phyloP scores from a whole-genome alignment of 2,888 invertebrate species.

The Germaria angustata region DNA sequence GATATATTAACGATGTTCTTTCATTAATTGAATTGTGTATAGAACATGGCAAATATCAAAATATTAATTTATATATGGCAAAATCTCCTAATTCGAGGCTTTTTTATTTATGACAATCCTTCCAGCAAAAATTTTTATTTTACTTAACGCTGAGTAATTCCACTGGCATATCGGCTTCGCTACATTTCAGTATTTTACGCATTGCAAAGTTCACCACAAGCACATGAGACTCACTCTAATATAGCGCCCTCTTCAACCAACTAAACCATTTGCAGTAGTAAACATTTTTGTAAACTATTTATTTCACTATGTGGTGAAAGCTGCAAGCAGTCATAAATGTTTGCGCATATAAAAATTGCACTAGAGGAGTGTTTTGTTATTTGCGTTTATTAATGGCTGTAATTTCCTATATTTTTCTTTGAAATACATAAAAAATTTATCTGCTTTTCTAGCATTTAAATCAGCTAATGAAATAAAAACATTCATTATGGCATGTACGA shows the following conservation, averaged over 20 bases:
- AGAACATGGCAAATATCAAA: too few relatives aligned
- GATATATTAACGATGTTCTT: too few relatives aligned
- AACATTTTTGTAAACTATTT: conserved; percentile 6
- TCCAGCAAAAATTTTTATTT: too few relatives aligned
- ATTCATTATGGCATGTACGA: background rate
- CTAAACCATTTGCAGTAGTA: background rate
- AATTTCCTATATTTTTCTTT: conserved; percentile 31
- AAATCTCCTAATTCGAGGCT: too few relatives aligned
- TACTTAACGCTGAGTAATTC: too few relatives aligned
- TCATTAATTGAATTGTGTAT: too few relatives aligned
- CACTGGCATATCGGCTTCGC: too few relatives aligned
- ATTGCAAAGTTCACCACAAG: background rate
- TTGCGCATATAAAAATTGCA: background rate
- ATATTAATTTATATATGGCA: too few relatives aligned
- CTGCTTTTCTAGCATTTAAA: conserved; percentile 30
- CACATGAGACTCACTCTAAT: background rate
- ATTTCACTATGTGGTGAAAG: conserved; percentile 14
- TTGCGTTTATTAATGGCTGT: conserved; percentile 29
- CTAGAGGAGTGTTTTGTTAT: conserved; percentile 33
- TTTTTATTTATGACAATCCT: too few relatives aligned
- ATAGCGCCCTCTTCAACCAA: background rate
- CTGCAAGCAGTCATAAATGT: conserved; percentile 35
- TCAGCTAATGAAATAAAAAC: conserved; percentile 29
- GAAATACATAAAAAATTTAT: conserved; percentile 41
- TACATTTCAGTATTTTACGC: too few relatives aligned